Conservation (phyloP, 2,888 invertebrate genomes). For the Thymelicus sylvestris region DNA sequence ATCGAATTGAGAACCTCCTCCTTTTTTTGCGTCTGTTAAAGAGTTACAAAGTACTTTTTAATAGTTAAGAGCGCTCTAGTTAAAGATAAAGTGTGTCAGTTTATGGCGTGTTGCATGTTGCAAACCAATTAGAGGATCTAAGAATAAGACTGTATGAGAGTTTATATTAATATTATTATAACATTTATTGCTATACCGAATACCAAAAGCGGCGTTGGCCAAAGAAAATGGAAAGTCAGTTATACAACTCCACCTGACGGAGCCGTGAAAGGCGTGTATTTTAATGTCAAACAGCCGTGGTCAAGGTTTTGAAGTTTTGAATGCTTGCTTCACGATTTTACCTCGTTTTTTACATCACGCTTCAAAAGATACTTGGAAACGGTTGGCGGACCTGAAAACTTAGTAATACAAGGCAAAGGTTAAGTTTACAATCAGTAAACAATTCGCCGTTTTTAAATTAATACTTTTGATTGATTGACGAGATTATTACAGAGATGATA, state of each 20-base stretch:
- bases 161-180: not conserved
- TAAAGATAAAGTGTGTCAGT: not conserved
- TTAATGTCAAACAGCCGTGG: slow-evolving; percentile 81
- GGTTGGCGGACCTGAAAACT: slow-evolving; percentile 33
- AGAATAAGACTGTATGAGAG: not conserved
- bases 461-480: not conserved
- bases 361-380: slow-evolving; percentile 36
- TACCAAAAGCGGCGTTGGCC: slow-evolving; percentile 39
- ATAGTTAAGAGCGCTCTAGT: too few relatives aligned
- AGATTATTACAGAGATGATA: not conserved
- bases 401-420: slow-evolving; percentile 35
- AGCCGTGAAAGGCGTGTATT: slow-evolving; percentile 78
- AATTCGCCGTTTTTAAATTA: not conserved
- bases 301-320: slow-evolving; percentile 77
- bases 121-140: not conserved
- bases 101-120: not conserved
- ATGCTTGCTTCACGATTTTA: slow-evolving; percentile 69
- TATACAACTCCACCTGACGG: slow-evolving; percentile 80
- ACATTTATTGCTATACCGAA: slow-evolving; percentile 26
- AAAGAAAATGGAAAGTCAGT: slow-evolving; percentile 82
- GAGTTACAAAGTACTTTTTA: too few relatives aligned
- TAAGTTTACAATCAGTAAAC: slow-evolving; percentile 23
- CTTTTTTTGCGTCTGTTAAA: too few relatives aligned
- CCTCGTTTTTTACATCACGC: slow-evolving; percentile 51
- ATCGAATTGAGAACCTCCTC: too few relatives aligned